These are phyloP conservation scores for Xenotilapia longispinis DNA, from an alignment of 2,113 vertebrate species.

Conservation along the genomic window DNA sequence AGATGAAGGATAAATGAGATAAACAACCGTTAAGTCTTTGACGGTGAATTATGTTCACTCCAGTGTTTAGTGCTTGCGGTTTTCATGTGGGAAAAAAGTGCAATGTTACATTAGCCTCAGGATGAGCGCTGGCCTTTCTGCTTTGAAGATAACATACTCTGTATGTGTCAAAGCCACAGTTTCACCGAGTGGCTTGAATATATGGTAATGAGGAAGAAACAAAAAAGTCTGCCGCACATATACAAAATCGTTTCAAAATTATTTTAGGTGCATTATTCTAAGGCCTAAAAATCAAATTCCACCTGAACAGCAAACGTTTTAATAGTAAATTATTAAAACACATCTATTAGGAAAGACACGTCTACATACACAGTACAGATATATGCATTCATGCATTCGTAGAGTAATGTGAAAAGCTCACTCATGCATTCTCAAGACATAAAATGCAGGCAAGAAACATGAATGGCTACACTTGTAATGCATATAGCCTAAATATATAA, in stretches of 20 bases:
- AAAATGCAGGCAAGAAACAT: background rate
- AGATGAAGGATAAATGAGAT: slow-evolving; percentile 44
- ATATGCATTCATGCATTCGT: background rate
- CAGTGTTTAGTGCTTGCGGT: background rate
- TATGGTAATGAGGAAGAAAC: background rate
- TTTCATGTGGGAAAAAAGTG: slow-evolving; percentile 18
- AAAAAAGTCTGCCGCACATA: background rate
- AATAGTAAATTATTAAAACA: background rate
- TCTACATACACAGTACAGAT: background rate
- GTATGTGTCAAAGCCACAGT: slow-evolving; percentile 10
- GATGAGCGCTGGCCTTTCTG: slow-evolving; percentile 44
- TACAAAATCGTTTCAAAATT: background rate
- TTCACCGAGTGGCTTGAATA: background rate
- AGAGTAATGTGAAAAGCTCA: background rate
- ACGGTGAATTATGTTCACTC: slow-evolving; percentile 36
- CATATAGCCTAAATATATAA: background rate
- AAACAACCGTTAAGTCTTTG: slow-evolving; percentile 24
- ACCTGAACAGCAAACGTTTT: background rate
- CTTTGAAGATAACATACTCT: slow-evolving; percentile 34
- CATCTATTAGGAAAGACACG: background rate
- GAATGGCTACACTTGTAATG: background rate
- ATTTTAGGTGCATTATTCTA: background rate
- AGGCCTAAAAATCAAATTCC: background rate
- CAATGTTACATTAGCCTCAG: slow-evolving; percentile 30
- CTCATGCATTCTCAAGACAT: background rate